Evolutionary conservation across 2,797 vertebrate species (phyloP).

Genomic region (Fundulus diaphanus): DNA sequence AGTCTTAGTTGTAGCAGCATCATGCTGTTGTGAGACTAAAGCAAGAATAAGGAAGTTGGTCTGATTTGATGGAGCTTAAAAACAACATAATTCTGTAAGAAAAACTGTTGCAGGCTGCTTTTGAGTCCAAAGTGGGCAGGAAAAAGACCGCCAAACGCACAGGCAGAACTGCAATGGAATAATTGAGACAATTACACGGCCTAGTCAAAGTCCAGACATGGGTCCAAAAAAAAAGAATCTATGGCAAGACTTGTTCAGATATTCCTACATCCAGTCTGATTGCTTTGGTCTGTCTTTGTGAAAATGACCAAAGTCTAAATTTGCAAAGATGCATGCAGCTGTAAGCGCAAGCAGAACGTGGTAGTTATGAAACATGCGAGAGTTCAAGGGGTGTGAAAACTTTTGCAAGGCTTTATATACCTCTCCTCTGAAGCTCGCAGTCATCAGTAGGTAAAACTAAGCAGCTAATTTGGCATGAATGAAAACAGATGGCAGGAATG

Average conservation of each 20-base stretch:
- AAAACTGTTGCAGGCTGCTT: too few relatives aligned
- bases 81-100: too few relatives aligned
- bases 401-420: neutral
- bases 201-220: neutral
- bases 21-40: too few relatives aligned
- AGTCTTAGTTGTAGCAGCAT: too few relatives aligned
- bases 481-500: slow-evolving; percentile 38
- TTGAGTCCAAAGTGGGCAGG: too few relatives aligned
- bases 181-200: neutral
- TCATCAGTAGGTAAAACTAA: neutral
- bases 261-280: neutral
- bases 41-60: too few relatives aligned
- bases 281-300: neutral
- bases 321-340: neutral
- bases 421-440: neutral
- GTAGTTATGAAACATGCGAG: neutral
- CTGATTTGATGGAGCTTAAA: too few relatives aligned
- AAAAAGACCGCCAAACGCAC: neutral
- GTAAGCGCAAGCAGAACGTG: neutral
- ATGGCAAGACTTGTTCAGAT: too few relatives aligned
- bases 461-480: slow-evolving; percentile 21
- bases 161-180: neutral
- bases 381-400: neutral
- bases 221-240: too few relatives aligned
- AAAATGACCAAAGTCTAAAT: neutral